phyloP scores from a whole-genome alignment of 2,113 vertebrate genomes.

The Elaphurus davidianus region DNA sequence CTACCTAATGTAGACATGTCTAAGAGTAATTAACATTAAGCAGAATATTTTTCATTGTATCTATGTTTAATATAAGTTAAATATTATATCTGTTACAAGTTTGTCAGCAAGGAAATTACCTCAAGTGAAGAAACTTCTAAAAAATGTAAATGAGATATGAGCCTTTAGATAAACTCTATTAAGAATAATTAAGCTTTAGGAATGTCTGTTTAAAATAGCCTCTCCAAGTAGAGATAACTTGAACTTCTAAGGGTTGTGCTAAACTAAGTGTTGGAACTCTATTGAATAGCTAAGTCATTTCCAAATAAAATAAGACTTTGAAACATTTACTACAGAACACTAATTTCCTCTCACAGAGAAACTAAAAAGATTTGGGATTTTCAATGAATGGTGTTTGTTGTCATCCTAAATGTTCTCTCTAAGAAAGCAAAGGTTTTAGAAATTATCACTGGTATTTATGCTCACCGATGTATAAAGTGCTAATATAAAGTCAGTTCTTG shows the following conservation, averaged over 20 bases:
- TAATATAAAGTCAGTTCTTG: neutral
- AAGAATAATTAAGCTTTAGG: neutral
- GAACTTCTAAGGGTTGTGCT: neutral
- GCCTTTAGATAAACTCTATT: neutral
- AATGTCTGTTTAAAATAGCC: neutral
- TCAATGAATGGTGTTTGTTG: neutral
- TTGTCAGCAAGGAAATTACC: neutral
- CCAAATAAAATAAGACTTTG: neutral
- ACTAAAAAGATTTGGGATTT: neutral
- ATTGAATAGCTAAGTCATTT: neutral
- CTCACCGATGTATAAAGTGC: neutral
- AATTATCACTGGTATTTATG: neutral
- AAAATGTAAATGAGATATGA: neutral
- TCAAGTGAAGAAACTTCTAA: neutral
- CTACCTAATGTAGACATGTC: neutral
- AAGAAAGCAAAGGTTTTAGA: neutral
- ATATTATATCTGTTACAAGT: too few relatives aligned
- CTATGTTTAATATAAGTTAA: too few relatives aligned
- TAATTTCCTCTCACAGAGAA: neutral
- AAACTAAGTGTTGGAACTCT: neutral
- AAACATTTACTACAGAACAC: neutral
- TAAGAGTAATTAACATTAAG: neutral
- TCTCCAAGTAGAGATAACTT: neutral
- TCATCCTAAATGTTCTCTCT: neutral
- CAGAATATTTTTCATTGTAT: too few relatives aligned